Evolutionary conservation across 2,888 invertebrate species (phyloP), one percentile per base, ranked within the genome.

Genomic region (Callinectes sapidus): DNA sequence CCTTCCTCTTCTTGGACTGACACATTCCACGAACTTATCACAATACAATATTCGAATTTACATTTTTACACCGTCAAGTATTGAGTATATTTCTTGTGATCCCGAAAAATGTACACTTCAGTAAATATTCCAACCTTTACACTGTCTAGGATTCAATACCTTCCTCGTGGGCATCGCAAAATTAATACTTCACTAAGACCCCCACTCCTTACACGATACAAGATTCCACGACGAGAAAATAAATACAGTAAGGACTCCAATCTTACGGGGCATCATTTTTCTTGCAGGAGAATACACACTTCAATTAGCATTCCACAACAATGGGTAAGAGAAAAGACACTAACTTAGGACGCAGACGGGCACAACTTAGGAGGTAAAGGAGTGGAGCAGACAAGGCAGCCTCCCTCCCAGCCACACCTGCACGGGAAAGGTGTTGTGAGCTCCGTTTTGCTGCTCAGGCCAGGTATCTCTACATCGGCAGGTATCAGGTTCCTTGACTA

Each of bases 401-500:
- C 32, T 16, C 81, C 13, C 81, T 81, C 14, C 28, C 1, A 81
- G 16, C 81, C 13, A 81, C 81, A 81, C 35, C 81, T 81, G 32
- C 35, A 35, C 32, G 32, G 81, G 23, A 16, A 32, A 81, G 81
- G 81, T 32, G 81, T 16, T 81, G 35, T 32, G 81, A 28, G 81
- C 81, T 18, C 8, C 32, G 32, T 35, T 81, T n/a, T 14, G 81
- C 81, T 35, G 16, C 81, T 81, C 81, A 14, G 10, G 10, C 81
- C 81, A 32, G 35, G 81, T 81, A 81, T 81, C 81, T 81, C 16
- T 14, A 13, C 35, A 81, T 81, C 81, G 16, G 2, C 35, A 35
- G 16, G 81, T 81, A 35, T 81, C 35, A 35, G 81, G 81, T 81
- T 81, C 35, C 81, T 81, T 81, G 81, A 35, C 81, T 81, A 32